These are phyloP conservation scores for Cerastis leucographa DNA, from an alignment of 2,888 invertebrate species.

Conservation along the genomic window DNA sequence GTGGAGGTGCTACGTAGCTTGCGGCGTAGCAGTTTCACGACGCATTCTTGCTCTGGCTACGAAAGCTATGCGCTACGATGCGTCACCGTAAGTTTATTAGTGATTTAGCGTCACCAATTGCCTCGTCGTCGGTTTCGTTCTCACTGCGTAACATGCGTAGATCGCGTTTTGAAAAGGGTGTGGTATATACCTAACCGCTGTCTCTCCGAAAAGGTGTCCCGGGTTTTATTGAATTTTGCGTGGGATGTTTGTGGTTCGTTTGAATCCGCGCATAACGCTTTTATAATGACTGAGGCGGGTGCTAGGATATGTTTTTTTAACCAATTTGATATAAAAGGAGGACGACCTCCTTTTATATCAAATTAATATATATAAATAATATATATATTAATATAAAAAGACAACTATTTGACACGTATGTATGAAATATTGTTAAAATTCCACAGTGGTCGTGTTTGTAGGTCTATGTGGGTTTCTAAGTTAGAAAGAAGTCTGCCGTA, in stretches of 20 bases:
- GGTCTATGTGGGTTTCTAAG: not conserved
- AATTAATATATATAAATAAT: too few species aligned
- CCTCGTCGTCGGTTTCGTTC: not conserved
- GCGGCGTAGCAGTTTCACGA: slow-evolving; percentile 48
- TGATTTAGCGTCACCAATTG: not conserved
- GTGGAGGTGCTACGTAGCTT: slow-evolving; percentile 55
- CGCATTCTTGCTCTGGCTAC: slow-evolving; percentile 41
- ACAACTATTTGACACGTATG: not conserved
- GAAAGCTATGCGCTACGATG: slow-evolving; percentile 26
- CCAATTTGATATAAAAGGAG: not conserved
- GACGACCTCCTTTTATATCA: too few species aligned
- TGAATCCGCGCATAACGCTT: not conserved
- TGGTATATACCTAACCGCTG: slow-evolving; percentile 10
- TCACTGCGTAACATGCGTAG: not conserved
- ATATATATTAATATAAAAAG: too few species aligned
- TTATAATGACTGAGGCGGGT: not conserved
- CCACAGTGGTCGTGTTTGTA: not conserved
- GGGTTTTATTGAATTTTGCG: slow-evolving; percentile 8
- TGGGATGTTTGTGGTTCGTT: not conserved
- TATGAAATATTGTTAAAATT: not conserved
- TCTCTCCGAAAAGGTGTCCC: not conserved
- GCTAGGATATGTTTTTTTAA: not conserved
- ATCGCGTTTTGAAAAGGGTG: slow-evolving; percentile 21
- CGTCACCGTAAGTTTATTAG: slow-evolving; percentile 11
- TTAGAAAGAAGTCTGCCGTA: not conserved